These are phyloP conservation scores for Neotragus moschatus DNA, from an alignment of 2,113 vertebrate species.

Conservation along the genomic window DNA sequence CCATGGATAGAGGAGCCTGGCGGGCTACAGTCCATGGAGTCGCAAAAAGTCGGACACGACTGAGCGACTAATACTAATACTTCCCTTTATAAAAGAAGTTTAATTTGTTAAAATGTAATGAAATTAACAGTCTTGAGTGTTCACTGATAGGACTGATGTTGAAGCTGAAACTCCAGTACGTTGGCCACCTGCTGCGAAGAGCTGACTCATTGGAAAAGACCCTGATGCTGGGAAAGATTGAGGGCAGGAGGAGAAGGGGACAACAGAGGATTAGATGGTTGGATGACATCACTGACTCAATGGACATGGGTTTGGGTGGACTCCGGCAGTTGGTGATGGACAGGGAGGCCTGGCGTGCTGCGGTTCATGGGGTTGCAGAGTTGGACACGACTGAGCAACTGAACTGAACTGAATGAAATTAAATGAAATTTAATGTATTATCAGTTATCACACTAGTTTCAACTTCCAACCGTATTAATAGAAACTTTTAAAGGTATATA, in stretches of 20 bases:
- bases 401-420: neutral
- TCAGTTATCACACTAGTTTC: neutral
- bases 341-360: neutral
- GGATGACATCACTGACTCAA: neutral
- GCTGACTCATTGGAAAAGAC: neutral
- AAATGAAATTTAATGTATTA: neutral
- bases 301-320: neutral
- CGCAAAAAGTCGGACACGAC: no score
- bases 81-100: neutral
- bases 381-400: neutral
- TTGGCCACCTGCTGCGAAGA: neutral
- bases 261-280: neutral
- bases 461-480: neutral
- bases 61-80: no score
- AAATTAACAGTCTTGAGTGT: neutral
- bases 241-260: neutral
- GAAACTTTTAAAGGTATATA: neutral
- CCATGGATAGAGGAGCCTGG: no score
- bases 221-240: neutral
- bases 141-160: neutral
- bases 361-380: accelerated
- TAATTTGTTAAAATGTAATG: neutral
- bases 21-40: no score
- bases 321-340: neutral
- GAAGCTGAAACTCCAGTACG: neutral